phyloP scores from a whole-genome alignment of 2,113 vertebrate species.

The Prochilodus magdalenae region DNA sequence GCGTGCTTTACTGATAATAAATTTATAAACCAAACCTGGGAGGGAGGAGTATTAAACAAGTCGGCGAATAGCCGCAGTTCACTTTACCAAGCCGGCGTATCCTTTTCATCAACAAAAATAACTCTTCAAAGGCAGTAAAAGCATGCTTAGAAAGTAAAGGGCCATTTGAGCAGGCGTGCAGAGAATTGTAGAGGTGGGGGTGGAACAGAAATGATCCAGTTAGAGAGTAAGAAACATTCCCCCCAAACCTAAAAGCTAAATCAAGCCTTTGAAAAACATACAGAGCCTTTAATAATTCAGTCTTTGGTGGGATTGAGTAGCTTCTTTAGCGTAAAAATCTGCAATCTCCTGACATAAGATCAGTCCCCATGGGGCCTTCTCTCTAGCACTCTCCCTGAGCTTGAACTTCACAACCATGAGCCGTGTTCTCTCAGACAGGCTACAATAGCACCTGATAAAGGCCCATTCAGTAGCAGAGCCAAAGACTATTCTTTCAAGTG shows the following conservation, averaged over 20 bases:
- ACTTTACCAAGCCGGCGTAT: constrained; percentile 71
- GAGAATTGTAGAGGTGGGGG: constrained; percentile 55
- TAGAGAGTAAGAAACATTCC: constrained; percentile 57
- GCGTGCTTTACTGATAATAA: constrained; percentile 76
- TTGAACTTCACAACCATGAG: constrained; percentile 16
- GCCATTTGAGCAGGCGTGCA: constrained; percentile 73
- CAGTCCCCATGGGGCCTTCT: constrained; percentile 65
- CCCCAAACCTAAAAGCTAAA: constrained; percentile 70
- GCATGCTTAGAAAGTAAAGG: constrained; percentile 79
- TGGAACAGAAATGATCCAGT: constrained; percentile 67
- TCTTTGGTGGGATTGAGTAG: constrained; percentile 74
- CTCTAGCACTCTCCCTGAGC: constrained; percentile 42
- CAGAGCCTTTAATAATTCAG: constrained; percentile 82
- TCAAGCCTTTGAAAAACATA: constrained; percentile 81
- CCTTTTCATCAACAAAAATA: constrained; percentile 84
- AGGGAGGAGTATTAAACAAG: constrained; percentile 73
- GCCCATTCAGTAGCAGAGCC: constrained; percentile 14
- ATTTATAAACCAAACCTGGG: constrained; percentile 78
- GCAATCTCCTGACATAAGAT: constrained; percentile 80
- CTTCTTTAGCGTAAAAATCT: constrained; percentile 77
- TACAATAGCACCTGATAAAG: constrained; percentile 27
- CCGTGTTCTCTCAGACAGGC: background rate
- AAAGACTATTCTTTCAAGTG: constrained; percentile 29
- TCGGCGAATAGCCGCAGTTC: constrained; percentile 71
- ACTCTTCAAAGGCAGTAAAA: constrained; percentile 79